Evolutionary conservation across 2,797 vertebrate species (phyloP).

Genomic region (Mergus octosetaceus): DNA sequence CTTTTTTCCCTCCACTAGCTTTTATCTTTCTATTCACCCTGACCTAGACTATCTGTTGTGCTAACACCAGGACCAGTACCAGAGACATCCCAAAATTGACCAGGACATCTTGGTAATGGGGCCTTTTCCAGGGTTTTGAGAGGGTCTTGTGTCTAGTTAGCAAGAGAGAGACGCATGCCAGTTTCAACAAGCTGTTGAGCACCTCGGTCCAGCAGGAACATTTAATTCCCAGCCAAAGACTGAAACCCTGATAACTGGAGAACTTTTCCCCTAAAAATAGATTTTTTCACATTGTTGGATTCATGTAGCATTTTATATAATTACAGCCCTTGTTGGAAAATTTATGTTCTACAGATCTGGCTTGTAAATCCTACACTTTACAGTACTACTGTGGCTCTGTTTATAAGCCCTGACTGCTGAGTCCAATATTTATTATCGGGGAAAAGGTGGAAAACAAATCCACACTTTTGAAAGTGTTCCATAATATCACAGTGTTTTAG

Average conservation of each 20-base stretch:
- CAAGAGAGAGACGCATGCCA: rapidly evolving
- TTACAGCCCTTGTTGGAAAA: constrained; percentile 35
- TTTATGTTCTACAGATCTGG: constrained; percentile 28
- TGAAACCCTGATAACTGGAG: neutral
- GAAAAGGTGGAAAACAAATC: constrained; percentile 44
- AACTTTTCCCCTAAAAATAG: constrained; percentile 3
- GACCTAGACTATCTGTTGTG: neutral
- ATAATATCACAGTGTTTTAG: neutral
- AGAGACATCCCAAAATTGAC: neutral
- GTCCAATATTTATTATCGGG: constrained; percentile 7
- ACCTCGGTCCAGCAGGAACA: neutral
- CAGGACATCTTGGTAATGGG: neutral
- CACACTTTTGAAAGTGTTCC: neutral
- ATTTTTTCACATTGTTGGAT: constrained; percentile 13
- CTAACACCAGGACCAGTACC: neutral
- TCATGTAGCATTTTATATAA: constrained; percentile 37
- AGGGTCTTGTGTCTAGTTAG: neutral
- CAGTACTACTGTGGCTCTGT: neutral
- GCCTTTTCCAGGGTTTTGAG: neutral
- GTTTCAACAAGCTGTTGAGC: neutral
- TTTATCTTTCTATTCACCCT: neutral
- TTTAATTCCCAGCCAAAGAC: neutral
- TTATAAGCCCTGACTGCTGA: neutral
- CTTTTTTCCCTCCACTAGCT: neutral
- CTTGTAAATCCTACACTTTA: constrained; percentile 40